Percentiles rank a stretch among this genome's conserved stretches.
Evolutionary conservation across 2,888 invertebrate genomes (phyloP).

Genomic region (Tipula vernalis): DNA sequence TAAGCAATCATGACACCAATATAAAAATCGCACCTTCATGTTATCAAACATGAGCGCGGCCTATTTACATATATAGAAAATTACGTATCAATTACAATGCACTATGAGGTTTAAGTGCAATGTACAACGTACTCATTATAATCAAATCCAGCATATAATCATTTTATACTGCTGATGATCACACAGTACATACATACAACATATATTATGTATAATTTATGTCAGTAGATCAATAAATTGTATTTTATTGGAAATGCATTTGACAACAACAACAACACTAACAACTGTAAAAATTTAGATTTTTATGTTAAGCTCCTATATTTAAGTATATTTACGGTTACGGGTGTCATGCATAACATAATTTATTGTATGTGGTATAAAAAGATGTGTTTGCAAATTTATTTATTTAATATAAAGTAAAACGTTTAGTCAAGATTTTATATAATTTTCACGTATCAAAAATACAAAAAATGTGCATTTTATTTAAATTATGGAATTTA

Average conservation of each 20-base stretch:
- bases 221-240: neutral
- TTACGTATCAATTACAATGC: neutral
- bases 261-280: neutral
- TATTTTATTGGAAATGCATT: neutral
- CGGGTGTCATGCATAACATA: neutral
- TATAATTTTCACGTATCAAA: neutral
- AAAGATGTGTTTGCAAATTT: neutral
- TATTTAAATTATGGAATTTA: neutral
- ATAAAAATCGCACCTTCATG: no score
- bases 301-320: neutral
- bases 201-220: neutral
- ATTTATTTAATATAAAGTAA: neutral
- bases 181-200: neutral
- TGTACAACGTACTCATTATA: neutral
- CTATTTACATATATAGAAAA: neutral
- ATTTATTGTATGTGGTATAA: neutral
- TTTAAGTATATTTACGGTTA: neutral
- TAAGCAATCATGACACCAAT: no score
- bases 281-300: neutral
- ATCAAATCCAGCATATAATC: neutral
- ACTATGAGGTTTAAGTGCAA: neutral
- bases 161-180: neutral
- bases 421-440: neutral
- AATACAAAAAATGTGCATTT: neutral
- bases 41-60: neutral